phyloP scores from a whole-genome alignment of 2,113 vertebrate species.

The Heliornis fulica region DNA sequence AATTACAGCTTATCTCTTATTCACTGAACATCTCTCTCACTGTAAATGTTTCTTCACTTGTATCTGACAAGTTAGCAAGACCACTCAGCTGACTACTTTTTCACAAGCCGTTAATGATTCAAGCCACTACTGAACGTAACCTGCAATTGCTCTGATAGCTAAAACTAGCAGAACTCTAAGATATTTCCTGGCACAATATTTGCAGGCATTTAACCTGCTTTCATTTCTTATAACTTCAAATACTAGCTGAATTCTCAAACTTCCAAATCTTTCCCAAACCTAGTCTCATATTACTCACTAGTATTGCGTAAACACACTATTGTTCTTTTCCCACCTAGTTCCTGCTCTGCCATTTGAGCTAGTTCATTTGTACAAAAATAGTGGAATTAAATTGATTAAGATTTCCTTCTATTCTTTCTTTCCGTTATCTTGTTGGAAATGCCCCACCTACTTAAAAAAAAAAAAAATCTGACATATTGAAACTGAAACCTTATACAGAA shows the following conservation, averaged over 20 bases:
- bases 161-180: not conserved
- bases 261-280: not conserved
- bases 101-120: not conserved
- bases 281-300: not conserved
- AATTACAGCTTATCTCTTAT: not conserved
- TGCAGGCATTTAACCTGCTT: not conserved
- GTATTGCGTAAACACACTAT: not conserved
- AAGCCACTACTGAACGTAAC: not conserved
- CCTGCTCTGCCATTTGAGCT: not conserved
- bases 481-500: not conserved
- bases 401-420: constrained; percentile 42
- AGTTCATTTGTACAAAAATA: not conserved
- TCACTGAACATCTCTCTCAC: not conserved
- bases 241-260: not conserved
- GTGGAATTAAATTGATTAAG: not conserved
- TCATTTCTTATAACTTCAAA: not conserved
- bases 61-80: not conserved
- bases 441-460: not conserved
- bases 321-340: not conserved
- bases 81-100: not conserved
- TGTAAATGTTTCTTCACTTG: not conserved
- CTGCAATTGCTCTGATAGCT: not conserved
- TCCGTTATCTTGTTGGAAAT: not conserved
- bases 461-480: not conserved
- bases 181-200: not conserved